These are phyloP conservation scores for Cryptotermes secundus DNA, from an alignment of 1,140 invertebrate species.

Conservation along the genomic window DNA sequence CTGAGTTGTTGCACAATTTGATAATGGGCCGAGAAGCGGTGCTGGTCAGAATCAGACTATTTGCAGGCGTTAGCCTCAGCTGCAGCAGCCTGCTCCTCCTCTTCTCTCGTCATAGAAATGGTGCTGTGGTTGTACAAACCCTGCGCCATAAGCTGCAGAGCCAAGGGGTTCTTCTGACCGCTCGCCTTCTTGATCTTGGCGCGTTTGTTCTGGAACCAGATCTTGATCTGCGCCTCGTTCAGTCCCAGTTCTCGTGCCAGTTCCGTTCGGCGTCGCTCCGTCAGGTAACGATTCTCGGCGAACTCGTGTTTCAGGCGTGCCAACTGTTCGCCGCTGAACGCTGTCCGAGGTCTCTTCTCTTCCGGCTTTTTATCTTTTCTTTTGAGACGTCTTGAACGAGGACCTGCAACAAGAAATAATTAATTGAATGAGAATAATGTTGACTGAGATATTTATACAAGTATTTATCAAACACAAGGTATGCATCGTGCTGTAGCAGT, in stretches of 20 bases:
- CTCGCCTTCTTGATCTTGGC: conserved; percentile 97
- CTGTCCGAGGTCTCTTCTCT: conserved; percentile 95
- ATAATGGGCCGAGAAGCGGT: no score
- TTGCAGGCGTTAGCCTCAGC: no score
- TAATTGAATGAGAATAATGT: no score
- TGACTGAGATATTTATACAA: no score
- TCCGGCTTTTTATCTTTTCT: conserved; percentile 58
- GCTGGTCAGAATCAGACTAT: no score
- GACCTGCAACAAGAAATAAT: no score
- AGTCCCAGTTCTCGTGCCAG: conserved; percentile 88
- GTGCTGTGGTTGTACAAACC: conserved; percentile 92
- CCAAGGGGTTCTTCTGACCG: conserved; percentile 86
- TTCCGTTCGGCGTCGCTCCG: conserved; percentile 87
- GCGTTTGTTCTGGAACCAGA: conserved; percentile 96
- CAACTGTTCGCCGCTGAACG: conserved; percentile 95
- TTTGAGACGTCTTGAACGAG: conserved; percentile 62
- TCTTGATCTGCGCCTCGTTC: conserved; percentile 99
- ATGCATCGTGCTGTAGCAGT: no score
- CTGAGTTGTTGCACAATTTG: no score
- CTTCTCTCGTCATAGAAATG: conserved; percentile 76
- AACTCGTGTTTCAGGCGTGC: conserved; percentile 92
- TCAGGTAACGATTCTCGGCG: conserved; percentile 89
- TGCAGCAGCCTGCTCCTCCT: conserved; percentile 59
- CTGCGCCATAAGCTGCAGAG: conserved; percentile 93
- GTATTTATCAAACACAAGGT: no score